phyloP scores from a whole-genome alignment of 1,140 invertebrate genomes.

The Drosophila subpulchrella region DNA sequence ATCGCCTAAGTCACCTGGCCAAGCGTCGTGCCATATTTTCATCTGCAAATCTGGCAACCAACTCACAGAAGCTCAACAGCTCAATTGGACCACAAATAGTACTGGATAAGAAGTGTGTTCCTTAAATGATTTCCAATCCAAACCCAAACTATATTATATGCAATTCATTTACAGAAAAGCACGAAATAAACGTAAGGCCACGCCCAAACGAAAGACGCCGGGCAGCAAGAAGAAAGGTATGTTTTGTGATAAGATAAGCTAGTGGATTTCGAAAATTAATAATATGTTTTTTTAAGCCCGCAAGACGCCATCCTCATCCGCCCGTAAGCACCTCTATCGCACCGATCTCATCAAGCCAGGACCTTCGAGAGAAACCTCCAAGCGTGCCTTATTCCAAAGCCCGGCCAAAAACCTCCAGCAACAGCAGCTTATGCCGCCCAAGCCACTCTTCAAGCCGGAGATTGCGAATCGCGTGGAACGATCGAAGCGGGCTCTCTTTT shows the following conservation, averaged over 20 bases:
- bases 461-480: slow-evolving; percentile 82
- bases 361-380: slow-evolving; percentile 84
- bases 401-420: slow-evolving; percentile 83
- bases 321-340: slow-evolving; percentile 83
- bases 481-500: slow-evolving; percentile 86
- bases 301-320: slow-evolving; percentile 85
- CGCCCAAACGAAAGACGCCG: slow-evolving; percentile 79
- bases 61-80: slow-evolving; percentile 71
- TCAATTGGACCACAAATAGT: slow-evolving; percentile 79
- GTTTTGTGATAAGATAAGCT: slow-evolving; percentile 2
- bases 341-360: slow-evolving; percentile 73
- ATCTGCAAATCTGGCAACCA: slow-evolving; percentile 84
- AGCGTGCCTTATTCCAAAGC: slow-evolving; percentile 87
- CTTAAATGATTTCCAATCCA: background rate
- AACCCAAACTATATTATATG: background rate
- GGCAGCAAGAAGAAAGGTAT: slow-evolving; percentile 81
- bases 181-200: slow-evolving; percentile 75
- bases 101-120: slow-evolving; percentile 75
- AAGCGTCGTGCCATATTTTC: slow-evolving; percentile 87
- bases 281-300: slow-evolving; percentile 39
- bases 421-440: slow-evolving; percentile 59
- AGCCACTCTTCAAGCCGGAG: slow-evolving; percentile 74
- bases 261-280: background rate
- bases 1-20: slow-evolving; percentile 88
- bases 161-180: slow-evolving; percentile 50